Evolutionary conservation across 2,797 vertebrate genomes (phyloP), one percentile per base, ranked within the genome.

Genomic region (Eutrigla gurnardus): DNA sequence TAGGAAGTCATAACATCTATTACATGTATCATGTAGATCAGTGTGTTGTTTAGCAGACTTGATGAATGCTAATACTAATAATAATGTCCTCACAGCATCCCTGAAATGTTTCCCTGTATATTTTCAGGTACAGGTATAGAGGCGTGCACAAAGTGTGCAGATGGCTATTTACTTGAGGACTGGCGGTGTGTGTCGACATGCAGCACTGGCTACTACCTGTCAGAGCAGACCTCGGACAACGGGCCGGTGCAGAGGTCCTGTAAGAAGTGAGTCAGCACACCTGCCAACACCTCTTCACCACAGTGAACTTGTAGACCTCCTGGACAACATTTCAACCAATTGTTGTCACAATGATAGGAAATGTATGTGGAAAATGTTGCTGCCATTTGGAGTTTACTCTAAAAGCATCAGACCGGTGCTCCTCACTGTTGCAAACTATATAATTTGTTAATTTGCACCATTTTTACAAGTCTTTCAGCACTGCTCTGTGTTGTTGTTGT

Each of bases 151-250:
- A 97, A 95, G 88, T 99, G 98, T 84, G 96, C 96, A 2, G 95
- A 96, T 2, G 93, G 94, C 63, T 98, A 96, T 89, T 93, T 96
- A 72, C 94, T 98, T 86, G 98, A 99, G 90, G 97, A 99, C 59
- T 97, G 97, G 93, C 94, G 95, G 57, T 99, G 97, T 70, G 97
- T 98, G 66, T 91, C 89, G 12, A 95, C 93, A 61, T 99, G 98
- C 88, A 97, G 94, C 60, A 82, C 83, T 75, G 96, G 96, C 70
- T 96, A 97, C 90, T 98, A 97, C 87, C 90, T 96, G 88, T 90
- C 91, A 3, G 96, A 98, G 87, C 95, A 95, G 84, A 92, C 93
- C 65, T 79, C 91, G 78, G 96, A 97, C 86, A 95, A 89, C 4
- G 95, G 94, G 70, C 94, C 95, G 86, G 92, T 95, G 92, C 93